phyloP scores from a whole-genome alignment of 64 coral and sea anemone genomes.

The Porites australiensis region DNA sequence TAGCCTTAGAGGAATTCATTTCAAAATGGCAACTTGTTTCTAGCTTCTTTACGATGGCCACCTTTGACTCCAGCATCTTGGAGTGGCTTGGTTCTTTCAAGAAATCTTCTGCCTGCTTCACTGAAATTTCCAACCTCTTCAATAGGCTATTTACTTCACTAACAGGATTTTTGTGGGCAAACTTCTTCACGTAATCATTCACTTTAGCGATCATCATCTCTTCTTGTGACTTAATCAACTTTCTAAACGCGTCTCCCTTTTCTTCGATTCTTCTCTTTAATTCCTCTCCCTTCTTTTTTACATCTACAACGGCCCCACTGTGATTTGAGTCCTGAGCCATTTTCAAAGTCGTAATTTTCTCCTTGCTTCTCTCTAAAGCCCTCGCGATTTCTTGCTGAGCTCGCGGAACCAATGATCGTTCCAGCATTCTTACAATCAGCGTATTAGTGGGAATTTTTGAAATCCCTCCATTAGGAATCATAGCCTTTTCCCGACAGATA shows the following conservation, averaged over 20 bases:
- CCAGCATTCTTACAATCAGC: slow-evolving; percentile 77
- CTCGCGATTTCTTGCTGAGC: slow-evolving; percentile 54
- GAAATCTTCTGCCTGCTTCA: slow-evolving; percentile 58
- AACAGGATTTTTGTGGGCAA: neutral
- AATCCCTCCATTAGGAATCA: slow-evolving; percentile 63
- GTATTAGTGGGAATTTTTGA: slow-evolving; percentile 67
- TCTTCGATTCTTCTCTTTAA: neutral
- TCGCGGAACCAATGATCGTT: slow-evolving; percentile 60
- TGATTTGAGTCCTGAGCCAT: neutral
- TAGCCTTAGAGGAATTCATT: neutral
- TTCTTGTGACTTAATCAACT: slow-evolving; percentile 50
- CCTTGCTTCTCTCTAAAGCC: slow-evolving; percentile 71
- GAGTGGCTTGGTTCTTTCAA: slow-evolving; percentile 42
- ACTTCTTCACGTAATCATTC: slow-evolving; percentile 57
- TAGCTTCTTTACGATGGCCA: slow-evolving; percentile 55
- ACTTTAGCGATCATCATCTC: slow-evolving; percentile 41
- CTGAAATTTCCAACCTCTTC: slow-evolving; percentile 8
- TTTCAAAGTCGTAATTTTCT: slow-evolving; percentile 34
- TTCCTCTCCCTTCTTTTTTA: neutral
- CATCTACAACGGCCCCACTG: neutral
- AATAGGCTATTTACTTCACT: slow-evolving; percentile 54
- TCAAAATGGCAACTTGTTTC: slow-evolving; percentile 2
- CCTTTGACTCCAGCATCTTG: slow-evolving; percentile 59
- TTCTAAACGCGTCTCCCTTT: neutral
- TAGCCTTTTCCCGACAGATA: slow-evolving; percentile 54